Percentiles rank a stretch among this genome's conserved stretches.
Conservation (phyloP, 2,113 vertebrate genomes). For the Pangasianodon gigas region DNA sequence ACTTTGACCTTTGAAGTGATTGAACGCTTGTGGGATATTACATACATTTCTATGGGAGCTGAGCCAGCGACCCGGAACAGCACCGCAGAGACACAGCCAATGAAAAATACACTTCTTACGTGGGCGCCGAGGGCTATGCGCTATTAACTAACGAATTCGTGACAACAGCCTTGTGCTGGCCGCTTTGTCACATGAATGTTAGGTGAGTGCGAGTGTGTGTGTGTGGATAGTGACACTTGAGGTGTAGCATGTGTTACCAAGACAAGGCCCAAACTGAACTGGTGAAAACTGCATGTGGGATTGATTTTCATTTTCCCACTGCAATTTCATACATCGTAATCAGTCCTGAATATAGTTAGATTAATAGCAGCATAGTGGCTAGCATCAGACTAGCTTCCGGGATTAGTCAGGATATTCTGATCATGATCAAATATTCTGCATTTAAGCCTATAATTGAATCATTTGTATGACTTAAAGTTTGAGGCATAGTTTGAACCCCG, state of each 20-base stretch:
- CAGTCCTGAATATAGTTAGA: slow-evolving; percentile 14
- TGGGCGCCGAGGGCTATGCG: slow-evolving; percentile 15
- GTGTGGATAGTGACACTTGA: slow-evolving; percentile 38
- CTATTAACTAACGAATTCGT: slow-evolving; percentile 41
- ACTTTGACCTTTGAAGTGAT: slow-evolving; percentile 62
- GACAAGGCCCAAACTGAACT: slow-evolving; percentile 54
- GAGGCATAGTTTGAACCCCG: not conserved
- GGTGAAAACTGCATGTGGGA: slow-evolving; percentile 36
- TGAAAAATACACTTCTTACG: slow-evolving; percentile 47
- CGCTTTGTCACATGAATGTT: slow-evolving; percentile 47
- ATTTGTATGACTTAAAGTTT: not conserved
- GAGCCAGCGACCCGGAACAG: slow-evolving; percentile 17
- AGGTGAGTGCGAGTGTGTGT: not conserved
- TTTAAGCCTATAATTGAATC: not conserved
- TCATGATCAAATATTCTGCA: not conserved
- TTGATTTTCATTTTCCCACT: slow-evolving; percentile 46
- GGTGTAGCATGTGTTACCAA: slow-evolving; percentile 46
- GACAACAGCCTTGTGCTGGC: slow-evolving; percentile 18
- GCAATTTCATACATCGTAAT: slow-evolving; percentile 45
- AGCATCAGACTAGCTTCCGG: not conserved
- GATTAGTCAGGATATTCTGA: not conserved
- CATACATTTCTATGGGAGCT: slow-evolving; percentile 49
- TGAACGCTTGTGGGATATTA: slow-evolving; percentile 50
- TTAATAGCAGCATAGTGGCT: slow-evolving; percentile 1
- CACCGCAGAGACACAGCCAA: slow-evolving; percentile 8